phyloP scores from a whole-genome alignment of 1,140 invertebrate species.

The Lepidurus arcticus region DNA sequence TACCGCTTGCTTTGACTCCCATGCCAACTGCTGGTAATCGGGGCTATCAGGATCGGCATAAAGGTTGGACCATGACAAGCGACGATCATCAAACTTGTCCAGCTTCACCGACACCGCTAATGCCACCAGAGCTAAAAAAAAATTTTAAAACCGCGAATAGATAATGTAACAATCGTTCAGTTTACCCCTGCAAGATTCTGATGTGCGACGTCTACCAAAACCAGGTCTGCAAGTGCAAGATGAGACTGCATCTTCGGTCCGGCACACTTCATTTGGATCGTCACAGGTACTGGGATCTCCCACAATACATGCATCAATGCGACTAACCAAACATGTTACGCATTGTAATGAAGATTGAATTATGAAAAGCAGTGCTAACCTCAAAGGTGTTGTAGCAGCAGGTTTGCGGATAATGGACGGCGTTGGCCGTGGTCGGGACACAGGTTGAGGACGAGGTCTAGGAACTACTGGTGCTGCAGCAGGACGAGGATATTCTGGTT shows the following conservation, averaged over 20 bases:
- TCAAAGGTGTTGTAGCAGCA: slow-evolving; percentile 33
- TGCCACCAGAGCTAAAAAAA: slow-evolving; percentile 57
- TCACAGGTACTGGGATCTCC: slow-evolving; percentile 86
- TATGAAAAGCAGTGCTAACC: slow-evolving; percentile 28
- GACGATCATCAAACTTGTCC: slow-evolving; percentile 68
- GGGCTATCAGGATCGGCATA: slow-evolving; percentile 69
- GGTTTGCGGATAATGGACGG: slow-evolving; percentile 35
- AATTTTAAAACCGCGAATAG: neutral
- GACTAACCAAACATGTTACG: slow-evolving; percentile 27
- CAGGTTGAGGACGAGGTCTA: slow-evolving; percentile 28
- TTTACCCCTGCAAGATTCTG: slow-evolving; percentile 69
- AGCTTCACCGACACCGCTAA: slow-evolving; percentile 72
- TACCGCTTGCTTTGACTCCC: slow-evolving; percentile 75
- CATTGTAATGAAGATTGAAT: slow-evolving; percentile 23
- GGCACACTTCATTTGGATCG: slow-evolving; percentile 77
- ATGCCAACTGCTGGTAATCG: slow-evolving; percentile 71
- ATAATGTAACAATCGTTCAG: neutral
- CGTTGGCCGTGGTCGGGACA: slow-evolving; percentile 28
- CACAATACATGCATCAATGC: slow-evolving; percentile 90
- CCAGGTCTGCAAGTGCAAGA: slow-evolving; percentile 84
- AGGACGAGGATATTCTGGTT: neutral
- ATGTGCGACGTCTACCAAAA: slow-evolving; percentile 67
- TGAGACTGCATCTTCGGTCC: slow-evolving; percentile 81
- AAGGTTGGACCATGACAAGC: slow-evolving; percentile 67
- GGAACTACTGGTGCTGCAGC: neutral